Percentiles rank a stretch among this genome's conserved stretches.
These are phyloP conservation scores for Tauraco erythrolophus DNA, from an alignment of 2,113 vertebrate species.

Conservation along the genomic window DNA sequence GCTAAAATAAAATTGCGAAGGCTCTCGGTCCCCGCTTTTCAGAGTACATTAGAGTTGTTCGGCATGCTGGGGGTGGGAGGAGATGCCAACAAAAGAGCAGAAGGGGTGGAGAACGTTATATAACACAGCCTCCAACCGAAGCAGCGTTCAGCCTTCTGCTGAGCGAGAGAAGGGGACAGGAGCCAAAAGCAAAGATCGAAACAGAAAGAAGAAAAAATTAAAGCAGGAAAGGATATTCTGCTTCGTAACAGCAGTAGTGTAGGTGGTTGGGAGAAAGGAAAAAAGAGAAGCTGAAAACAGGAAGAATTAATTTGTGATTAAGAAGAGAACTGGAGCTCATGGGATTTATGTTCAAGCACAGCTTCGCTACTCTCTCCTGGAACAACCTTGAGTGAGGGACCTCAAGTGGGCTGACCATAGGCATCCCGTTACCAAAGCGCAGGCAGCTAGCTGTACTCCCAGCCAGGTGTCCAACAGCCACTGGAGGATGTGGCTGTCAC, in stretches of 20 bases:
- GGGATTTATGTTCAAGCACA: not conserved
- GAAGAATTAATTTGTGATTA: constrained; percentile 19
- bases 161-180: not conserved
- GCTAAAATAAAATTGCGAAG: not conserved
- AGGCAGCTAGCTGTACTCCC: accelerated
- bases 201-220: not conserved
- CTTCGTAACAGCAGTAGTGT: constrained; percentile 46
- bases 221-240: constrained; percentile 22
- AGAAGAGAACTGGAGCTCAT: not conserved
- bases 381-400: not conserved
- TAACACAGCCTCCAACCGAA: not conserved
- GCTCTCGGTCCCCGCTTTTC: not conserved
- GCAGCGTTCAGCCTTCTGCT: constrained; percentile 1
- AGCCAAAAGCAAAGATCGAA: constrained; percentile 16
- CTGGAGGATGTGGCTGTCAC: not conserved
- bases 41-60: not conserved
- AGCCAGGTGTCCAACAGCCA: not conserved
- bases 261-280: constrained; percentile 23
- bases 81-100: constrained; percentile 26
- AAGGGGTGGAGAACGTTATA: constrained; percentile 19
- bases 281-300: not conserved
- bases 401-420: not conserved
- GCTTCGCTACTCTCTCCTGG: not conserved
- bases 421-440: not conserved
- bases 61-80: not conserved